Evolutionary conservation across 1,140 invertebrate genomes (phyloP).

Genomic region (Coboldia fuscipes): DNA sequence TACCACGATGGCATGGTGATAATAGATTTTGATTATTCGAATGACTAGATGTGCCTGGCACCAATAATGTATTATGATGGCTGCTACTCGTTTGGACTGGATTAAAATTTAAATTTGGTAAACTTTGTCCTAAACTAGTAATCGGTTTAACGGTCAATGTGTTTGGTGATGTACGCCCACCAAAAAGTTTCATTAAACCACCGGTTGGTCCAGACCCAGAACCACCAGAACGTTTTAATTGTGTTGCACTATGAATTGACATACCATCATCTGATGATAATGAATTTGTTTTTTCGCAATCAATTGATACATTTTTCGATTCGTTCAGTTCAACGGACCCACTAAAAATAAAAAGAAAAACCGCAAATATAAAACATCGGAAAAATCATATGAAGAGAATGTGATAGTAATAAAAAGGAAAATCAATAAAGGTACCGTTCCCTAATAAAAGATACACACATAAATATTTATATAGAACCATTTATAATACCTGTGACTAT

Average conservation of each 20-base stretch:
- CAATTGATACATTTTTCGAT: slow-evolving; percentile 25
- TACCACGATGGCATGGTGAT: slow-evolving; percentile 34
- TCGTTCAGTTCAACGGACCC: slow-evolving; percentile 56
- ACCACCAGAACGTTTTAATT: too few species aligned
- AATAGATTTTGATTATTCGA: slow-evolving; percentile 24
- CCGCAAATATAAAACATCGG: too few species aligned
- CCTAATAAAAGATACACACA: slow-evolving; percentile 4
- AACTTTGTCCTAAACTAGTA: slow-evolving; percentile 42
- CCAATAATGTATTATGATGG: slow-evolving; percentile 28
- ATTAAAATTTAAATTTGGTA: slow-evolving; percentile 36
- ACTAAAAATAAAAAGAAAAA: slow-evolving; percentile 20
- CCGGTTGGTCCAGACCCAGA: slow-evolving; percentile 11
- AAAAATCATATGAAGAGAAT: too few species aligned
- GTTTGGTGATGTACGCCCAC: slow-evolving; percentile 27
- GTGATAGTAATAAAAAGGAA: too few species aligned
- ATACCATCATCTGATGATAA: slow-evolving; percentile 27
- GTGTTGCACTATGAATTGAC: background rate
- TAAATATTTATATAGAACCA: too few species aligned
- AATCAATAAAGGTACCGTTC: too few species aligned
- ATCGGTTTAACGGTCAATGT: slow-evolving; percentile 51
- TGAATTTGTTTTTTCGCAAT: slow-evolving; percentile 27
- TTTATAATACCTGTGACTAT: slow-evolving; percentile 24
- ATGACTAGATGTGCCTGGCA: slow-evolving; percentile 25
- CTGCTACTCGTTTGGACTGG: slow-evolving; percentile 16
- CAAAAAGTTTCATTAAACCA: slow-evolving; percentile 10